Evolutionary conservation across 2,888 invertebrate genomes (phyloP).

Genomic region (Papilio demoleus): DNA sequence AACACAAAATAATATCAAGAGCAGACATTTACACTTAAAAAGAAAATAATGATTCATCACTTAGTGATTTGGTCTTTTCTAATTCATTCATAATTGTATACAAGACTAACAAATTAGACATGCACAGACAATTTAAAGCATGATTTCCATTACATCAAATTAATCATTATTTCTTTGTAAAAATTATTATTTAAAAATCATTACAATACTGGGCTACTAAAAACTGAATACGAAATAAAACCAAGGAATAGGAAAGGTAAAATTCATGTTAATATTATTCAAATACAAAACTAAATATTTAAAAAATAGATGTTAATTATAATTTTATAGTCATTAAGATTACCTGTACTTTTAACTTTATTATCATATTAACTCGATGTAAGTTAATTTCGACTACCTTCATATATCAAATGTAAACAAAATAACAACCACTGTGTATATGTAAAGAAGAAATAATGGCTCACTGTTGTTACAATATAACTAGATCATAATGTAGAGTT

Average conservation of each 20-base stretch:
- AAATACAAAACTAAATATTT: conserved; percentile 68
- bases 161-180: conserved; percentile 42
- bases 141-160: conserved; percentile 55
- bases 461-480: conserved; percentile 52
- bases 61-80: conserved; percentile 79
- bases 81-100: conserved; percentile 56
- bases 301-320: conserved; percentile 73
- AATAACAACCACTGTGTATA: conserved; percentile 52
- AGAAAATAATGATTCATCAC: conserved; percentile 72
- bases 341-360: conserved; percentile 76
- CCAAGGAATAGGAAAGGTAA: conserved; percentile 60
- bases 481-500: conserved; percentile 56
- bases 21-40: conserved; percentile 75
- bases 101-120: conserved; percentile 72
- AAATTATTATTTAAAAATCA: conserved; percentile 35
- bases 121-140: conserved; percentile 67
- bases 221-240: conserved; percentile 48
- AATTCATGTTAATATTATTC: conserved; percentile 69
- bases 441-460: conserved; percentile 53
- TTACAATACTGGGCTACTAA: conserved; percentile 40
- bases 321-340: conserved; percentile 72
- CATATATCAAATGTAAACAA: conserved; percentile 75
- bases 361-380: conserved; percentile 77
- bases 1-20: conserved; percentile 81
- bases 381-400: conserved; percentile 66